A percentile compares a stretch with the other conserved stretches of the same genome.
These are phyloP conservation scores for Tenthredo scrophulariae DNA, from an alignment of 2,888 invertebrate genomes.

Conservation along the genomic window DNA sequence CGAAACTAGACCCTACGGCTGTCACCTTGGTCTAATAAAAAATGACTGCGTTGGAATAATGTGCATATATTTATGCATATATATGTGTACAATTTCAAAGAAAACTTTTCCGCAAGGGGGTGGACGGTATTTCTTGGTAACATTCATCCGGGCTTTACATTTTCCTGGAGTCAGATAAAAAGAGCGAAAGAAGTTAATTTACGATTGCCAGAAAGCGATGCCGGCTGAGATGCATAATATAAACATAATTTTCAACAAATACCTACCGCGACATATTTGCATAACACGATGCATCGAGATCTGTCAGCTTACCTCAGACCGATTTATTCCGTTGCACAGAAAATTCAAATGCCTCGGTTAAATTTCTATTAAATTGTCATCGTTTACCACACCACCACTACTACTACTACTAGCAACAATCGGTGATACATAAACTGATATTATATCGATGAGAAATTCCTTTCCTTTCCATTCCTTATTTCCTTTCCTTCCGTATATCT, in stretches of 20 bases:
- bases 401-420: neutral
- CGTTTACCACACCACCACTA: neutral
- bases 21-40: neutral
- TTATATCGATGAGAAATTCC: neutral
- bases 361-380: conserved; percentile 20
- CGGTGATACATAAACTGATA: neutral
- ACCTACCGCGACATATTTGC: conserved; percentile 32
- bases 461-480: neutral
- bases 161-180: conserved; percentile 32
- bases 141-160: conserved; percentile 38
- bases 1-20: neutral
- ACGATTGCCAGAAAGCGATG: conserved; percentile 56
- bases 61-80: neutral
- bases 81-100: conserved; percentile 15
- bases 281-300: conserved; percentile 45
- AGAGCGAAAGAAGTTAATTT: conserved; percentile 44
- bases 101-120: conserved; percentile 27
- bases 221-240: conserved; percentile 44
- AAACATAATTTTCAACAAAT: conserved; percentile 36
- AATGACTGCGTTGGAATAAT: neutral
- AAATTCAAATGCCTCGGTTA: conserved; percentile 28
- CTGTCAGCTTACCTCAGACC: conserved; percentile 16
- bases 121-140: conserved; percentile 18
- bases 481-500: neutral
- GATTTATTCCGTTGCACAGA: conserved; percentile 8